Conservation (phyloP, 2,797 vertebrate genomes). For the Myoxocephalus aenaeus region DNA sequence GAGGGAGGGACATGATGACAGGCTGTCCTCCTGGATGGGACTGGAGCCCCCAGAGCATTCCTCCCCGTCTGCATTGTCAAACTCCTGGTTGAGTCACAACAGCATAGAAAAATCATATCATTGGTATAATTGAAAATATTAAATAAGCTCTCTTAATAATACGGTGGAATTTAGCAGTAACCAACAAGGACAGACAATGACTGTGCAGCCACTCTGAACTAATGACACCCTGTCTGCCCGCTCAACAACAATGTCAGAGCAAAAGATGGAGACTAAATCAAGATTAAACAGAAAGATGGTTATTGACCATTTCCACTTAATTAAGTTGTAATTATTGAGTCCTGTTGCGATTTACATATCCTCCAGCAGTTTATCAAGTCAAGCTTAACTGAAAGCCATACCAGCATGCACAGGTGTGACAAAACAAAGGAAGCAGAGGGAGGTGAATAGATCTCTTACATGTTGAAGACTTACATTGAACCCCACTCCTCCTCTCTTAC, state of each 20-base stretch:
- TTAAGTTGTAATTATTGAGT: slow-evolving; percentile 44
- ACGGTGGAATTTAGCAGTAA: slow-evolving; percentile 21
- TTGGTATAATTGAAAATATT: neutral
- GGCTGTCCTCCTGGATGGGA: slow-evolving; percentile 93
- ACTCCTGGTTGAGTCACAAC: slow-evolving; percentile 81
- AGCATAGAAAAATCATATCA: slow-evolving; percentile 23
- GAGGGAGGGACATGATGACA: slow-evolving; percentile 92
- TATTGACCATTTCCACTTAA: slow-evolving; percentile 57
- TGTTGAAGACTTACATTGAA: slow-evolving; percentile 92
- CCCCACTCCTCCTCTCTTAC: slow-evolving; percentile 92
- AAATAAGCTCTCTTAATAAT: slow-evolving; percentile 12
- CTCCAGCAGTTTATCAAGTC: slow-evolving; percentile 16
- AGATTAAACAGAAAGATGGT: slow-evolving; percentile 44
- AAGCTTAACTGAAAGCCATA: slow-evolving; percentile 17
- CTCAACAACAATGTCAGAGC: slow-evolving; percentile 37
- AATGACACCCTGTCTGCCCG: slow-evolving; percentile 44
- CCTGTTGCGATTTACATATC: slow-evolving; percentile 25
- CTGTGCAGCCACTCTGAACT: slow-evolving; percentile 42
- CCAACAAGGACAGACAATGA: slow-evolving; percentile 30
- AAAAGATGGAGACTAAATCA: slow-evolving; percentile 28
- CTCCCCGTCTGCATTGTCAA: slow-evolving; percentile 93
- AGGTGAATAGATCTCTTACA: slow-evolving; percentile 77
- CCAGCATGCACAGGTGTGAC: slow-evolving; percentile 36
- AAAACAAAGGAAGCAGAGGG: slow-evolving; percentile 52
- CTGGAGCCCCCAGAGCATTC: slow-evolving; percentile 93